Conservation (phyloP, 2,888 invertebrate genomes). For the Meiosimyza decipiens region DNA sequence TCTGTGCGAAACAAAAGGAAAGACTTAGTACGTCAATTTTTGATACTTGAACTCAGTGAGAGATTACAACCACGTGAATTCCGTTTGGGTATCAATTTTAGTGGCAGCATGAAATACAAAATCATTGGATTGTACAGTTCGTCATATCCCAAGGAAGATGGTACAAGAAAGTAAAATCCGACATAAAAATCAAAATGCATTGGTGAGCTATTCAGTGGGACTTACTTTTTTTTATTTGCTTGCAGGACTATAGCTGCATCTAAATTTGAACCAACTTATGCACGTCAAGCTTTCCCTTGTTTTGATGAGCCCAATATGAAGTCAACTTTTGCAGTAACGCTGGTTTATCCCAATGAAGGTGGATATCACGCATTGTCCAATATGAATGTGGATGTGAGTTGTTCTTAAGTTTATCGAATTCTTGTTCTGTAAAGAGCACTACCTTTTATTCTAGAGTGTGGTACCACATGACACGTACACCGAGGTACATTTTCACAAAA, state of each 20-base stretch:
- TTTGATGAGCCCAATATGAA: slow-evolving; percentile 95
- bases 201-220: too few relatives aligned
- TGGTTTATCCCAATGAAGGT: slow-evolving; percentile 76
- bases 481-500: slow-evolving; percentile 79
- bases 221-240: slow-evolving; percentile 44
- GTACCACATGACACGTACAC: slow-evolving; percentile 68
- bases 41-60: slow-evolving; percentile 55
- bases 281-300: slow-evolving; percentile 93
- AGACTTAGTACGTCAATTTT: slow-evolving; percentile 55
- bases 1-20: slow-evolving; percentile 46
- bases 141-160: slow-evolving; percentile 69
- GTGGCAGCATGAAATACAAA: slow-evolving; percentile 74
- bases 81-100: slow-evolving; percentile 66
- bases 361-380: slow-evolving; percentile 85
- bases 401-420: background rate
- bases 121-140: slow-evolving; percentile 83
- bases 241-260: slow-evolving; percentile 85
- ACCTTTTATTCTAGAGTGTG: slow-evolving; percentile 34
- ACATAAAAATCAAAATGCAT: background rate
- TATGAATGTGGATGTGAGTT: slow-evolving; percentile 77
- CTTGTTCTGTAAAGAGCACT: background rate
- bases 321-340: slow-evolving; percentile 82
- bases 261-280: slow-evolving; percentile 95
- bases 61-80: slow-evolving; percentile 41
- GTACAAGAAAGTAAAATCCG: slow-evolving; percentile 47